These are phyloP conservation scores for Macrophya annulata DNA, from an alignment of 2,888 invertebrate species.

Conservation along the genomic window DNA sequence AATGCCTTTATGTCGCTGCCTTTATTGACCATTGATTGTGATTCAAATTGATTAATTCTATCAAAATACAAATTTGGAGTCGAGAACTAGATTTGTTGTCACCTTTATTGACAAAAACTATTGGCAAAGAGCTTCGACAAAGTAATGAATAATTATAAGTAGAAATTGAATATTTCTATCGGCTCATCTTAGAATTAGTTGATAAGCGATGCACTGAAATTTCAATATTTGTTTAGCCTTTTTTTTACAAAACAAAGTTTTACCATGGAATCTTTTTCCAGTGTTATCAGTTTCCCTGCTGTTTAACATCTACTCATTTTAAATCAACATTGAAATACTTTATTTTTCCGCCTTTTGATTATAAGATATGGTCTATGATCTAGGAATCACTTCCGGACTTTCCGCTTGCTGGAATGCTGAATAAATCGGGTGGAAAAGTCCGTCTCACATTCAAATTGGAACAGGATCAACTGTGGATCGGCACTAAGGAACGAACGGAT, in stretches of 20 bases:
- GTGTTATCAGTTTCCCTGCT: background rate
- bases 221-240: no score
- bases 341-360: background rate
- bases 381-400: constrained; percentile 91
- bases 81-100: no score
- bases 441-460: constrained; percentile 95
- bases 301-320: background rate
- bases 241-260: no score
- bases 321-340: background rate
- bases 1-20: background rate
- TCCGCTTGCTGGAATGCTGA: constrained; percentile 94
- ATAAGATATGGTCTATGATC: constrained; percentile 59
- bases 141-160: no score
- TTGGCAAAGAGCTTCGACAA: no score
- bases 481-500: constrained; percentile 95
- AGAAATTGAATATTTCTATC: no score
- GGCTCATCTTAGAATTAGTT: no score
- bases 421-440: constrained; percentile 94
- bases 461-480: constrained; percentile 94
- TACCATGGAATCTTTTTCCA: background rate
- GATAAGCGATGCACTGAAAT: no score
- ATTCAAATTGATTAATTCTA: no score
- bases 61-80: no score
- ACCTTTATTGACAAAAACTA: no score
- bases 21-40: background rate